Evolutionary conservation across 2,797 vertebrate genomes (phyloP), one percentile per base, ranked within the genome.

Genomic region (Sebastes vulpes): DNA sequence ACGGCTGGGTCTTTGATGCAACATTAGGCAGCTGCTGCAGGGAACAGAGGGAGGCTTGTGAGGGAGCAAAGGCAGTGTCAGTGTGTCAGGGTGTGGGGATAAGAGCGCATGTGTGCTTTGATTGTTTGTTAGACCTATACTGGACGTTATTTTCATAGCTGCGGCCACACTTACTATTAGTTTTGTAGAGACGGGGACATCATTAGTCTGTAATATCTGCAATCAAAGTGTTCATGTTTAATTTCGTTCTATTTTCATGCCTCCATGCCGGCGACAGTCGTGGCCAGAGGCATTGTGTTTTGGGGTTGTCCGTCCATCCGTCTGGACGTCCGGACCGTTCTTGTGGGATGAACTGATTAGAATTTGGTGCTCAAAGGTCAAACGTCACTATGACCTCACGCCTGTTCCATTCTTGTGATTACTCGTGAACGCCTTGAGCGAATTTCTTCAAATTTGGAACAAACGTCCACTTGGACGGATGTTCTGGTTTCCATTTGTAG

Each of bases 11-110:
- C 79, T 90, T 79, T 88, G 77, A 86, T 77, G 84, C 81, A 83
- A 84, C 84, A 85, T 90, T 90, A 89, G 78, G 81, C 88, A 83
- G 84, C 83, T 64, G 75, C 81, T 83, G 87, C 76, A 75, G 83
- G 20, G 67, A 69, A 77, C 72, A 66, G 67, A 63, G 68, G 75
- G 80, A 53, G 72, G 53, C 28, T 21, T 70, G 72, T 72, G 63
- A 23, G 72, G 38, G 38, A 63, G 60, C 65, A 46, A 11, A 31
- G 25, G 28, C 52, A 9, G 18, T 21, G 65, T 70, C n/a, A 35
- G 58, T 4, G 73, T 75, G 61, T 65, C 1, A 4, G 11, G 0
- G 35, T 64, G 61, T 46, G 58, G 32, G 38, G 4, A 20, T 38
- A 18, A 35, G 54, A 4, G 31, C 4, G 26, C 9, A 5, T 26